phyloP scores from a whole-genome alignment of 2,113 vertebrate genomes.

The Elachura formosa region DNA sequence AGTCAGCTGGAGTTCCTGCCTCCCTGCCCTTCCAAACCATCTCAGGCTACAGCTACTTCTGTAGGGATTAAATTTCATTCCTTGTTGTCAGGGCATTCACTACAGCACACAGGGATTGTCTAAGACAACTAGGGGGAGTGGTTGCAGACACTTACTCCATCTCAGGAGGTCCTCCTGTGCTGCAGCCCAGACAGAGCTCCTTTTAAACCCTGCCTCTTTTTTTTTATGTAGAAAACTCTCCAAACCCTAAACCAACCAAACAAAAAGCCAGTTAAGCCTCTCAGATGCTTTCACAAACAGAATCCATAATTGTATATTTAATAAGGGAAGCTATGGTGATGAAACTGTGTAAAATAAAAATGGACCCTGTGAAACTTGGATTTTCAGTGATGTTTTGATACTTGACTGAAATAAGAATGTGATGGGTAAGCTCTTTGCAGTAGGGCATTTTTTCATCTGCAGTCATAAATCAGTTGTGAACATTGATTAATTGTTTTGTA shows the following conservation, averaged over 20 bases:
- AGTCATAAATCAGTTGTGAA: not conserved
- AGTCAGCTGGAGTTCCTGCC: not conserved
- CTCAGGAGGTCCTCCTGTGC: not conserved
- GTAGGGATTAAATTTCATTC: not conserved
- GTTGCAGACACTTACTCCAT: not conserved
- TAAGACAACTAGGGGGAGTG: not conserved
- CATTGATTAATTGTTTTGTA: not conserved
- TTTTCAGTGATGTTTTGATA: not conserved
- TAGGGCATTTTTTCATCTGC: not conserved
- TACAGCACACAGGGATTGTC: not conserved
- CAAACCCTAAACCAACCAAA: not conserved
- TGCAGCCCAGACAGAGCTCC: not conserved
- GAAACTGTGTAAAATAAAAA: not conserved
- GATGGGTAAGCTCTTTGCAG: not conserved
- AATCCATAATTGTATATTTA: not conserved
- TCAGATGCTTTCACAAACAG: not conserved
- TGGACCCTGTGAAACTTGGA: not conserved
- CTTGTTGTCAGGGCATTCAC: not conserved
- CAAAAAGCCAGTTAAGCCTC: not conserved
- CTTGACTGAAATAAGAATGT: not conserved
- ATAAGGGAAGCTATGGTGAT: accelerated
- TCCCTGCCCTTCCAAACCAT: not conserved
- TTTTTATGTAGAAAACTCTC: not conserved
- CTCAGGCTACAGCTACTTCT: not conserved
- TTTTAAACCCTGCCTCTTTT: not conserved